A percentile compares a stretch with the other conserved stretches of the same genome.
Conservation (phyloP, 1,140 invertebrate species). For the Dolichoris vasculosae region DNA sequence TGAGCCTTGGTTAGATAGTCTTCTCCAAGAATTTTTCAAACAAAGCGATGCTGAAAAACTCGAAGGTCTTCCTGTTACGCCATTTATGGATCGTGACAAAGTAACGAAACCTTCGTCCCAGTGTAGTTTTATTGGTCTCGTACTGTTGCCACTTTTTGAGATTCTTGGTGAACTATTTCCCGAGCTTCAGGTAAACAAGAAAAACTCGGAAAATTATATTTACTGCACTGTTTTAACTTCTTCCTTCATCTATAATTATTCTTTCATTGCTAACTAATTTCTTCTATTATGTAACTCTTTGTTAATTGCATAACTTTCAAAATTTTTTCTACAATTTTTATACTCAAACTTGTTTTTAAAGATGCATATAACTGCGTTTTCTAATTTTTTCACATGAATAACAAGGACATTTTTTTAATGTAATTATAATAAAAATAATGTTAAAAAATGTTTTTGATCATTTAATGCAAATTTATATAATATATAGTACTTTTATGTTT, state of each 20-base stretch:
- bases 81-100: conserved; percentile 93
- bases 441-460: too few species aligned
- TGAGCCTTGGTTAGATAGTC: conserved; percentile 88
- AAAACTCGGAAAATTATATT: background rate
- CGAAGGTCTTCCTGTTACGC: conserved; percentile 88
- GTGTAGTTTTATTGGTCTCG: conserved; percentile 89
- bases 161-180: conserved; percentile 82
- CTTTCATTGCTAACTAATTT: background rate
- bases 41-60: conserved; percentile 90
- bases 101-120: conserved; percentile 91
- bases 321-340: background rate
- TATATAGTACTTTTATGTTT: too few species aligned
- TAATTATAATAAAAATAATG: too few species aligned
- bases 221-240: background rate
- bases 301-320: background rate
- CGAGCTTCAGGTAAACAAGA: conserved; percentile 78
- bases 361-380: too few species aligned
- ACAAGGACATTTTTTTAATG: too few species aligned
- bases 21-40: conserved; percentile 87
- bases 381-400: too few species aligned
- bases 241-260: too few species aligned
- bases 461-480: too few species aligned
- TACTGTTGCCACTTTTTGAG: conserved; percentile 87
- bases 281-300: background rate
- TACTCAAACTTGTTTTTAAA: too few species aligned